Percentiles rank a stretch among this genome's conserved stretches.
phyloP scores from a whole-genome alignment of 2,113 vertebrate genomes.

The Malurus elegans region DNA sequence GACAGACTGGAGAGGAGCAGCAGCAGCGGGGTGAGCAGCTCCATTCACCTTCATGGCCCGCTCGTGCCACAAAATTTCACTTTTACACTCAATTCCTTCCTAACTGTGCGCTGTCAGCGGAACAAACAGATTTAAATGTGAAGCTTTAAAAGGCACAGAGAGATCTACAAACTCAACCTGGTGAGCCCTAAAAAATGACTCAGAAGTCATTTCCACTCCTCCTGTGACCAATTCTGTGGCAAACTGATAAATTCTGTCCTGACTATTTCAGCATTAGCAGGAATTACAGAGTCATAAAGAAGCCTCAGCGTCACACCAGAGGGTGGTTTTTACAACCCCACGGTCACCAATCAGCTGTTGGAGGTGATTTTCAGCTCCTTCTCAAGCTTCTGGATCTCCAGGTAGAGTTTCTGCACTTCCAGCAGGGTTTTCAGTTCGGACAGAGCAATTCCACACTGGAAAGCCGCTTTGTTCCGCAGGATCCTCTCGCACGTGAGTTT shows the following conservation, averaged over 20 bases:
- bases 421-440: slow-evolving; percentile 45
- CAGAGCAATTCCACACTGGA: slow-evolving; percentile 9
- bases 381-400: slow-evolving; percentile 47
- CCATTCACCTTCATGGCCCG: rapidly evolving
- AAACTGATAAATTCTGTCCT: not conserved
- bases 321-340: rapidly evolving
- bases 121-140: not conserved
- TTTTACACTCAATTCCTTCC: not conserved
- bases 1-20: not conserved
- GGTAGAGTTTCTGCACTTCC: slow-evolving; percentile 50
- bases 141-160: not conserved
- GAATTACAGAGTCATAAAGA: not conserved
- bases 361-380: not conserved
- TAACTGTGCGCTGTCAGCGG: rapidly evolving
- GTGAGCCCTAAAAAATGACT: not conserved
- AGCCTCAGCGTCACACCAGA: not conserved
- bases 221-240: not conserved
- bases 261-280: not conserved
- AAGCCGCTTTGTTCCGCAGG: rapidly evolving
- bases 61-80: not conserved
- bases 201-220: not conserved
- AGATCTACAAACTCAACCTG: not conserved
- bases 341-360: rapidly evolving
- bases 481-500: not conserved
- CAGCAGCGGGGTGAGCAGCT: not conserved